Evolutionary conservation across 2,888 invertebrate species (phyloP), one percentile per base, ranked within the genome.

Genomic region (Agrochola litura): DNA sequence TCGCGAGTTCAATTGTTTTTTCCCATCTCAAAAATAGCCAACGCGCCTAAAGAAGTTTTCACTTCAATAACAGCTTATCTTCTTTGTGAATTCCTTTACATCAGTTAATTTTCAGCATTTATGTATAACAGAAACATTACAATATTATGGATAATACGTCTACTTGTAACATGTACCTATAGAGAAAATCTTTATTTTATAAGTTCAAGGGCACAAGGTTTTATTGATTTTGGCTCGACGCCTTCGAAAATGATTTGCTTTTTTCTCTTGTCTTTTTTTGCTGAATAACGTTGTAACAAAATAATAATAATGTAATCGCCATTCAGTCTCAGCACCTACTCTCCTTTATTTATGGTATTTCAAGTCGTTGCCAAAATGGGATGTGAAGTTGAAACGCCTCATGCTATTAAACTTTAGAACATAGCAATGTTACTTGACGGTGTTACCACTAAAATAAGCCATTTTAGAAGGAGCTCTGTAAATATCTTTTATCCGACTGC

Each of bases 211-310:
- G 63, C 46, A 67, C 68, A 52, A 49, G 25, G 30, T 65, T 87
- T 84, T 86, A 87, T 87, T 84, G 87, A 87, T 86, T 84, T 87
- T 87, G 87, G 87, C 84, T 80, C 84, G 65, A 83, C 67, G 87
- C 87, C 84, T 77, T 56, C 8, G 61, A 65, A 68, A 79, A 76
- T 84, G 86, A 87, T 77, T 86, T 86, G 78, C 77, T 75, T 52
- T 81, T 78, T 70, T 69, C 54, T 67, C 6, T 81, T 78, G 22
- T 54, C 74, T 72, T 43, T 73, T 37, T 66, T 41, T 66, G 22
- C 22, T 0, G 25, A 54, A 54, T 16, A n/a, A 8, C 49, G 37
- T 79, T 52, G 25, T 56, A 58, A 25, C 25, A 19, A 52, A 60
- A 64, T 67, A 37, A 56, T 72, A 63, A 37, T 67, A 52, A 56